Percentiles rank a stretch among this genome's conserved stretches.
These are phyloP conservation scores for Trachelus iudaicus DNA, from an alignment of 2,888 invertebrate species.

Conservation along the genomic window DNA sequence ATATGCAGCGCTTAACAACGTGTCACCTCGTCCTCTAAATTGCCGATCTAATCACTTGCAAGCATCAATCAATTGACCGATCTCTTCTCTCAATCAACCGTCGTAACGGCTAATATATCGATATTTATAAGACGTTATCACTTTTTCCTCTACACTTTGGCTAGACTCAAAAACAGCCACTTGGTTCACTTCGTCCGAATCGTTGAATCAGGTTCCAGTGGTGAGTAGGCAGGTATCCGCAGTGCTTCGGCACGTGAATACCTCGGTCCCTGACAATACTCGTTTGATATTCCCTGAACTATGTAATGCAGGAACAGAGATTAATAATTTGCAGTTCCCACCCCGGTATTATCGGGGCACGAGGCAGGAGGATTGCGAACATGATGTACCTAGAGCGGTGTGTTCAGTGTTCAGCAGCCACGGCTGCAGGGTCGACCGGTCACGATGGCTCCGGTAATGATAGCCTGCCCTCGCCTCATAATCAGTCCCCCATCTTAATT, in stretches of 20 bases:
- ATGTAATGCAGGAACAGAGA: constrained; percentile 52
- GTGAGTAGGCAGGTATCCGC: neutral
- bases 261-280: constrained; percentile 37
- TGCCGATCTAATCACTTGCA: neutral
- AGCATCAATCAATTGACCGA: neutral
- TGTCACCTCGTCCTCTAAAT: neutral
- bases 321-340: constrained; percentile 62
- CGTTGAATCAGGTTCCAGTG: neutral
- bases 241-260: neutral
- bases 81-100: neutral
- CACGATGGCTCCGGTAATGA: constrained; percentile 63
- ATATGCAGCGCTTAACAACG: neutral
- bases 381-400: constrained; percentile 42
- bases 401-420: constrained; percentile 27
- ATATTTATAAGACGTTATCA: neutral
- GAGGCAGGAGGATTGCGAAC: constrained; percentile 51
- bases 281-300: constrained; percentile 54
- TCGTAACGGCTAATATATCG: neutral
- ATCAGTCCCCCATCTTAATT: constrained; percentile 65
- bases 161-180: neutral
- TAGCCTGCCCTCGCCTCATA: constrained; percentile 63
- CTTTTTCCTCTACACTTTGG: neutral
- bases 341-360: constrained; percentile 57
- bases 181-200: neutral
- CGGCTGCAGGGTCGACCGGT: constrained; percentile 60